Evolutionary conservation across 2,888 invertebrate genomes (phyloP).

Genomic region (Heliconius ismenius): DNA sequence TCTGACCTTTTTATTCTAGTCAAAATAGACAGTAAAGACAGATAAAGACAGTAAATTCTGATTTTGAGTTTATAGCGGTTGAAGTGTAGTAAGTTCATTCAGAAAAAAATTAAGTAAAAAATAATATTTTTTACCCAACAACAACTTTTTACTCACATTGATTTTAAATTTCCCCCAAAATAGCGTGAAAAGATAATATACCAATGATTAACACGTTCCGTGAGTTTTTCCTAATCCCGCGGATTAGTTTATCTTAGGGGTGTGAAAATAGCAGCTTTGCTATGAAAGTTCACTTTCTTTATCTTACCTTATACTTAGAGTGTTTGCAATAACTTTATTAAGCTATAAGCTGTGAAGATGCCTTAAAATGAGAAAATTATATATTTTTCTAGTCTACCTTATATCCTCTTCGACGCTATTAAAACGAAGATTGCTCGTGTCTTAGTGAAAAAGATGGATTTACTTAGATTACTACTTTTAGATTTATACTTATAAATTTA

Average conservation of each 20-base stretch:
- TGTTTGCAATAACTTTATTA: slow-evolving; percentile 24
- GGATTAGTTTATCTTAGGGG: slow-evolving; percentile 46
- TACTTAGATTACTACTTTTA: too few relatives aligned
- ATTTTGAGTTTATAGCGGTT: too few relatives aligned
- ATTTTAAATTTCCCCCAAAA: neutral
- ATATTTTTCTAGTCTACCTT: neutral
- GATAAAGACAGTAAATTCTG: too few relatives aligned
- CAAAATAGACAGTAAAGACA: too few relatives aligned
- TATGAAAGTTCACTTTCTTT: slow-evolving; percentile 31
- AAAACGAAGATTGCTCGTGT: too few relatives aligned
- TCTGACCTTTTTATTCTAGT: too few relatives aligned
- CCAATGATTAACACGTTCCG: slow-evolving; percentile 34
- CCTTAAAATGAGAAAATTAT: neutral
- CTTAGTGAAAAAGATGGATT: too few relatives aligned
- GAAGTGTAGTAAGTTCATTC: too few relatives aligned
- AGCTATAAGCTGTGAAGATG: neutral
- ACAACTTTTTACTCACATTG: neutral
- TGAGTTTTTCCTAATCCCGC: slow-evolving; percentile 39
- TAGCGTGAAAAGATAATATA: slow-evolving; percentile 35
- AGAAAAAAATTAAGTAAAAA: neutral
- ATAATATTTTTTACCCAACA: neutral
- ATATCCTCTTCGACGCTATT: neutral
- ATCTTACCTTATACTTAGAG: slow-evolving; percentile 22
- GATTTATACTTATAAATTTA: too few relatives aligned
- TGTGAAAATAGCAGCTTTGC: slow-evolving; percentile 35